phyloP scores from a whole-genome alignment of 1,140 invertebrate genomes.

The Drosophila melanica region DNA sequence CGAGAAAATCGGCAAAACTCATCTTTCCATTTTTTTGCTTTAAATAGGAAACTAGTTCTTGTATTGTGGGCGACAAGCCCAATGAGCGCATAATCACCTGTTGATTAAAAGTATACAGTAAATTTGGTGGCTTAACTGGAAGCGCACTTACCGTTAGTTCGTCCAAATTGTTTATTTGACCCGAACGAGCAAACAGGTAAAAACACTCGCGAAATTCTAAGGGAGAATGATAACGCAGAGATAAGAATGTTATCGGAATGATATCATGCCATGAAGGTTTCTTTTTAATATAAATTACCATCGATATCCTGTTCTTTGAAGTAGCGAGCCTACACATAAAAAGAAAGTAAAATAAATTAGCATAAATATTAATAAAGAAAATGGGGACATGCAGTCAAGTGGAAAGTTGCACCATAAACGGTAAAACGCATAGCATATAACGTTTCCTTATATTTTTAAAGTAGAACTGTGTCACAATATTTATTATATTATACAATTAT shows the following conservation, averaged over 20 bases:
- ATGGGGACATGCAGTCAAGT: conserved; percentile 34
- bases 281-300: conserved; percentile 85
- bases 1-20: conserved; percentile 97
- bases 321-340: conserved; percentile 88
- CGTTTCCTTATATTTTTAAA: neutral
- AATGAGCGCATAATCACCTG: conserved; percentile 93
- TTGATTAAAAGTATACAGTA: neutral
- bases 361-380: conserved; percentile 27
- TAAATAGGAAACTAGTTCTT: conserved; percentile 93
- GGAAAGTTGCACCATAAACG: conserved; percentile 24
- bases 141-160: conserved; percentile 91
- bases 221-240: neutral
- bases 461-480: neutral
- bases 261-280: conserved; percentile 39
- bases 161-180: conserved; percentile 93
- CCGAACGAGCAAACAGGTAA: conserved; percentile 94
- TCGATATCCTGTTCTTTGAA: conserved; percentile 94
- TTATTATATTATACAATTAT: neutral
- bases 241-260: conserved; percentile 50
- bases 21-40: conserved; percentile 95
- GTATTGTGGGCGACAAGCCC: conserved; percentile 95
- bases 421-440: neutral
- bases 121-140: neutral
- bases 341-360: conserved; percentile 55
- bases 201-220: conserved; percentile 97